These are phyloP conservation scores for Aelia acuminata DNA, from an alignment of 2,888 invertebrate genomes.

Conservation along the genomic window DNA sequence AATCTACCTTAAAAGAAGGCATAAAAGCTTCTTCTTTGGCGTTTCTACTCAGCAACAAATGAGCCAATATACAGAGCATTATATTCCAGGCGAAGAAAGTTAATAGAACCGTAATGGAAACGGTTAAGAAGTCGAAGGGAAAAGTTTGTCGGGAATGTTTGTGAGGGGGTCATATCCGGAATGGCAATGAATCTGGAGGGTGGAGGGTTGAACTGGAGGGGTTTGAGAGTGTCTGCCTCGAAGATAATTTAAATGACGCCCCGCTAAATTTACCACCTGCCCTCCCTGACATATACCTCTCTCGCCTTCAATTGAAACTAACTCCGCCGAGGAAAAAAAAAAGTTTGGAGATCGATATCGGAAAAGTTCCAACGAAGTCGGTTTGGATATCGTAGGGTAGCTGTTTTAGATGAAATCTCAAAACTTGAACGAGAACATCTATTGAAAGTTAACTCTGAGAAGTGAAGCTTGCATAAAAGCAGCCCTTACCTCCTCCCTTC, in stretches of 20 bases:
- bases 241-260: conserved; percentile 48
- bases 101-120: conserved; percentile 39
- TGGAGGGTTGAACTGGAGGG: background rate
- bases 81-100: background rate
- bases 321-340: background rate
- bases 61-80: background rate
- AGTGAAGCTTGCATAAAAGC: conserved; percentile 38
- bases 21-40: background rate
- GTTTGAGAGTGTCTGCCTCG: background rate
- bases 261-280: conserved; percentile 31
- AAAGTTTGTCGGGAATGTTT: conserved; percentile 26
- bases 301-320: conserved; percentile 16
- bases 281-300: conserved; percentile 15
- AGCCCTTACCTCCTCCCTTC: background rate
- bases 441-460: conserved; percentile 37
- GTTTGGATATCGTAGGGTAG: conserved; percentile 28
- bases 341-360: background rate
- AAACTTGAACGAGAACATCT: conserved; percentile 27
- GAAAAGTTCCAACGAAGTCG: background rate
- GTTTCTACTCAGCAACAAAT: background rate
- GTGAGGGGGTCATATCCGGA: conserved; percentile 38
- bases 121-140: conserved; percentile 21
- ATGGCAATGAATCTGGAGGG: conserved; percentile 42
- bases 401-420: conserved; percentile 48
- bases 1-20: background rate